Conservation (phyloP, 2,113 vertebrate genomes). For the Cercocebus atys region DNA sequence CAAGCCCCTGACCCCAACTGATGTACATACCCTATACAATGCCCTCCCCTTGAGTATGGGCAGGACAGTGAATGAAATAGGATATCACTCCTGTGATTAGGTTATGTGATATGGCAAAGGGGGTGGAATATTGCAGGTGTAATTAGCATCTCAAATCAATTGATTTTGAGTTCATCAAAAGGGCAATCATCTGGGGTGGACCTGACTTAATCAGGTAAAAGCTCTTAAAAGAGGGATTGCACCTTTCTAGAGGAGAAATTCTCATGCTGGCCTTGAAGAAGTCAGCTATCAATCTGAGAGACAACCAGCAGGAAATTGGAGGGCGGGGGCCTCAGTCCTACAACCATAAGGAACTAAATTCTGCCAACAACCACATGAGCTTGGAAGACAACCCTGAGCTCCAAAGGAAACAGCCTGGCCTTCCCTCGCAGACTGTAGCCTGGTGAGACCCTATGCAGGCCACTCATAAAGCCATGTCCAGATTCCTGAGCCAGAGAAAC, state of each 20-base stretch:
- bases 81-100: no score
- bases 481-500: not conserved
- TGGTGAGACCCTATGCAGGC: not conserved
- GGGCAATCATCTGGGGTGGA: not conserved
- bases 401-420: not conserved
- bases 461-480: not conserved
- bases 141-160: not conserved
- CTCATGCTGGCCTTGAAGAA: not conserved
- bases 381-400: not conserved
- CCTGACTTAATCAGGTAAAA: not conserved
- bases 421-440: not conserved
- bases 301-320: not conserved
- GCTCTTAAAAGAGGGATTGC: not conserved
- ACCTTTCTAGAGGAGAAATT: not conserved
- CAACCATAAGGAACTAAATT: not conserved
- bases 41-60: not conserved
- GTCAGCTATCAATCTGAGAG: not conserved
- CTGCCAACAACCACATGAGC: not conserved
- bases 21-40: not conserved
- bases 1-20: not conserved
- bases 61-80: rapidly evolving
- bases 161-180: not conserved
- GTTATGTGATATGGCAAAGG: not conserved
- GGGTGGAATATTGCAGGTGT: not conserved
- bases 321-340: not conserved